These are phyloP conservation scores for Glomeris marginata DNA, from an alignment of 2,888 invertebrate genomes.

Conservation along the genomic window DNA sequence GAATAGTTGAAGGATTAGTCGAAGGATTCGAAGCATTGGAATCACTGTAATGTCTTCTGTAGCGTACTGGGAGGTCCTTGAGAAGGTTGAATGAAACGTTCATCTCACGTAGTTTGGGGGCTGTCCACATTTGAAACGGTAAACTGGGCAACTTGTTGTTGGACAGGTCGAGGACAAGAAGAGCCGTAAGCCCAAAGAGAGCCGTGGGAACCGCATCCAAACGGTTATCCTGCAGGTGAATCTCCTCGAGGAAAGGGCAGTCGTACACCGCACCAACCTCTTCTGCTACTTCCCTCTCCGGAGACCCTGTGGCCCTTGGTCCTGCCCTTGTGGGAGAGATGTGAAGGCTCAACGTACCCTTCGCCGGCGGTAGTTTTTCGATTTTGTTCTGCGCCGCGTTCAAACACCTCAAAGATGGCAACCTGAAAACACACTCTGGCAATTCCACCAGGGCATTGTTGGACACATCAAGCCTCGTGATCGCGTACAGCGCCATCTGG, in stretches of 20 bases:
- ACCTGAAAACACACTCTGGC: conserved; percentile 66
- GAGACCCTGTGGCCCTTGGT: conserved; percentile 16
- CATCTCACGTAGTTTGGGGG: conserved; percentile 70
- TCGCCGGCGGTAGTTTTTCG: conserved; percentile 45
- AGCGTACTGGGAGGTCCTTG: conserved; percentile 43
- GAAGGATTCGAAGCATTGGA: no score
- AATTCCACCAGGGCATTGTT: conserved; percentile 66
- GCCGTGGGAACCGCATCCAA: conserved; percentile 65
- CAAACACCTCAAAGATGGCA: conserved; percentile 62
- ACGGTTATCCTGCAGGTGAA: conserved; percentile 79
- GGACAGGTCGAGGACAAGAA: conserved; percentile 75
- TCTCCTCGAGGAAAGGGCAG: conserved; percentile 63
- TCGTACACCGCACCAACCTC: conserved; percentile 20
- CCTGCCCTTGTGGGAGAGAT: conserved; percentile 1
- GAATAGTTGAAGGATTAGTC: no score
- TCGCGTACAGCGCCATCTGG: conserved; percentile 64
- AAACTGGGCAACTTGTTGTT: conserved; percentile 77
- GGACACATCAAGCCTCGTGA: conserved; percentile 85
- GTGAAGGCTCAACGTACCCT: conserved; percentile 17
- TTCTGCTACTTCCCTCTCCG: conserved; percentile 18
- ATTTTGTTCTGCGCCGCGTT: conserved; percentile 82
- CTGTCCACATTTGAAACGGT: conserved; percentile 71
- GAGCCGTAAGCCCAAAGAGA: conserved; percentile 61
- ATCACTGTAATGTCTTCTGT: no score
- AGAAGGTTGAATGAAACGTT: conserved; percentile 80